Base-by-base conservation (phyloP, 92 coral and sea anemone genomes). In the Parazoanthus atlanticus region DNA sequence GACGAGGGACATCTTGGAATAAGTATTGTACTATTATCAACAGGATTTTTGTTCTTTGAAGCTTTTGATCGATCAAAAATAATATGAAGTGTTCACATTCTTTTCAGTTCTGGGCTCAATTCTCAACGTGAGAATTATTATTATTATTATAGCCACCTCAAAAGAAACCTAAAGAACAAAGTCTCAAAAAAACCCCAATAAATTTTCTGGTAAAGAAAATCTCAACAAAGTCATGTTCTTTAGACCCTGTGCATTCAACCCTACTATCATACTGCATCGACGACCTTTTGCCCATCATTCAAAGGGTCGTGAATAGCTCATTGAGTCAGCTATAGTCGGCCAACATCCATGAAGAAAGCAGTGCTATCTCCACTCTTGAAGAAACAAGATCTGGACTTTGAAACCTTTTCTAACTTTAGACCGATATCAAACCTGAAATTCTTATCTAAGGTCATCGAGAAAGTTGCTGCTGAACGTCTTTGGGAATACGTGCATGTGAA, bases 401-500 rank as follows among this genome's bases (percentile, higher is more conserved):
- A 86, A 75, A 72, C 61, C 56, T 86, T 74, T 75, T 85, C 65
- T 61, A 86, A 66, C 67, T 86, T 75, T 86, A 79, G 89, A 38
- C 89, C 82, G 46, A 66, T 76, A 21, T 36, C 88, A 17, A 69
- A 85, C 88, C 29, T 56, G 47, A 84, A 84, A 19, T 85, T 85
- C 52, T 6, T 76, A 12, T 86, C 89, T 10, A 86, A 86, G 33
- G 70, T 76, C 52, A 36, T 56, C 79, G 89, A 86, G 79, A 49
- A 81, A 52, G 85, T 52, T 81, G 85, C 73, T 41, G 85, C 85
- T 47, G 85, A 15, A 84, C 77, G 88, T 84, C 78, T 84, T 19
- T 83, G 87, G 87, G 87, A 83, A 28, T 83, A 83, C 54, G 28
- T 83, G 88, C 56, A 58, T 84, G 88, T 28, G 52, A 84, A 84